Conservation (phyloP, 1,140 invertebrate genomes). For the Drosophila ogumai region DNA sequence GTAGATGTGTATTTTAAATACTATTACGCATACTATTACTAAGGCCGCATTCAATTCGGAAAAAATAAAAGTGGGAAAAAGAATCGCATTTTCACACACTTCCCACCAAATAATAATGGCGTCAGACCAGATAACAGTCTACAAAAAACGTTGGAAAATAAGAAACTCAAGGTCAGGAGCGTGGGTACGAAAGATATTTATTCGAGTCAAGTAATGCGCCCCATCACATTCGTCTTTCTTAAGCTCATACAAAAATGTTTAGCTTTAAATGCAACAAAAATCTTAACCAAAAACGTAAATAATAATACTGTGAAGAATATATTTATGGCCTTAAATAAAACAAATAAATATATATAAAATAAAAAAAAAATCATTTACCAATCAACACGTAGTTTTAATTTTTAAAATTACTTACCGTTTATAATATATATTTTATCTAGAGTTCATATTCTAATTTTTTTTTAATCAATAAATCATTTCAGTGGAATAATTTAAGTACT, state of each 20-base stretch:
- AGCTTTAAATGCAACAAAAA: background rate
- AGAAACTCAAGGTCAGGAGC: constrained; percentile 78
- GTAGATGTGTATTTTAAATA: constrained; percentile 26
- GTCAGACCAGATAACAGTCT: constrained; percentile 36
- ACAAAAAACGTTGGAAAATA: constrained; percentile 64
- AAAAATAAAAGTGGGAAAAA: constrained; percentile 79
- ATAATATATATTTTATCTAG: background rate
- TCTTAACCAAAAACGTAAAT: background rate
- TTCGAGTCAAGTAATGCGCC: background rate
- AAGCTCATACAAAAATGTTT: background rate
- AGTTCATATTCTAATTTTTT: background rate
- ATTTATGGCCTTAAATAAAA: background rate
- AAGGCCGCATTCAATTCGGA: constrained; percentile 43
- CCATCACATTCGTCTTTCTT: background rate
- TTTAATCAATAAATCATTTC: background rate
- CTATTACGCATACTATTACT: constrained; percentile 40
- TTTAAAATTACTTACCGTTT: background rate
- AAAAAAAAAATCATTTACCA: background rate
- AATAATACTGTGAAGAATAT: background rate
- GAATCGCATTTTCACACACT: constrained; percentile 72
- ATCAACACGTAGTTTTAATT: background rate
- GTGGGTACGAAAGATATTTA: constrained; percentile 58
- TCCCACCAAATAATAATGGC: constrained; percentile 47
- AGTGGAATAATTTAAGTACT: background rate
- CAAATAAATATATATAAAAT: background rate